phyloP scores from a whole-genome alignment of 2,888 invertebrate genomes.

The Drosophila barbarae region DNA sequence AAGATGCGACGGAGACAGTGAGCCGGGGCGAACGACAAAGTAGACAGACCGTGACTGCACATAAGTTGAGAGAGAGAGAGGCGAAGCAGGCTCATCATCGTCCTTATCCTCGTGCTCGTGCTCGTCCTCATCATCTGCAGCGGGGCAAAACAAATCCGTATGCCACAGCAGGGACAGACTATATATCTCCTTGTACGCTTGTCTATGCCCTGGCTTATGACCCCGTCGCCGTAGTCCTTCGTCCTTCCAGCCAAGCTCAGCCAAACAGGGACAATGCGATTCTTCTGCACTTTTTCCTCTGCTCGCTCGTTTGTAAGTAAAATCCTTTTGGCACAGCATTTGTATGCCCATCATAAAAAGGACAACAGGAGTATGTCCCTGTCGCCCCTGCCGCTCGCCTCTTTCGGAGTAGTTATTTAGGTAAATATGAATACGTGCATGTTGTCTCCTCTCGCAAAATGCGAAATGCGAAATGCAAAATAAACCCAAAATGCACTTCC shows the following conservation, averaged over 20 bases:
- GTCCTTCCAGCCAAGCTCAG: conserved; percentile 4
- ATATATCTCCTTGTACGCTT: conserved; percentile 55
- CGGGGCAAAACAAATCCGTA: conserved; percentile 57
- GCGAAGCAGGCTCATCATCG: conserved; percentile 29
- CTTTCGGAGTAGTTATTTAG: conserved; percentile 49
- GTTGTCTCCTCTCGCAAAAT: conserved; percentile 45
- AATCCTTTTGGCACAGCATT: conserved; percentile 70
- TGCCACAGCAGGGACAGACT: conserved; percentile 55
- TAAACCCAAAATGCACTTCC: conserved; percentile 68
- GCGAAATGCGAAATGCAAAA: conserved; percentile 61
- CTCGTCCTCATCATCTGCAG: conserved; percentile 41
- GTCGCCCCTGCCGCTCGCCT: neutral
- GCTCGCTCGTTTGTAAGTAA: conserved; percentile 74
- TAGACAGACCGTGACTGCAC: conserved; percentile 63
- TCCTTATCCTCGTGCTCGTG: conserved; percentile 32
- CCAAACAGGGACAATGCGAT: conserved; percentile 61
- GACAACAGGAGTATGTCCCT: conserved; percentile 53
- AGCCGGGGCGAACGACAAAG: conserved; percentile 45
- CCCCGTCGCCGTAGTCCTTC: conserved; percentile 11
- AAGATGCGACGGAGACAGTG: conserved; percentile 26
- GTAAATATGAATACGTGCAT: conserved; percentile 61
- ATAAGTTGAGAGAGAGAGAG: conserved; percentile 59
- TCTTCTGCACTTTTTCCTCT: conserved; percentile 70
- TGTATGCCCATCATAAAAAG: conserved; percentile 67
- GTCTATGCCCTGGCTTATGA: conserved; percentile 47